A percentile compares a stretch with the other conserved stretches of the same genome.
phyloP scores from a whole-genome alignment of 1,140 invertebrate genomes.

The Papilio polytes region DNA sequence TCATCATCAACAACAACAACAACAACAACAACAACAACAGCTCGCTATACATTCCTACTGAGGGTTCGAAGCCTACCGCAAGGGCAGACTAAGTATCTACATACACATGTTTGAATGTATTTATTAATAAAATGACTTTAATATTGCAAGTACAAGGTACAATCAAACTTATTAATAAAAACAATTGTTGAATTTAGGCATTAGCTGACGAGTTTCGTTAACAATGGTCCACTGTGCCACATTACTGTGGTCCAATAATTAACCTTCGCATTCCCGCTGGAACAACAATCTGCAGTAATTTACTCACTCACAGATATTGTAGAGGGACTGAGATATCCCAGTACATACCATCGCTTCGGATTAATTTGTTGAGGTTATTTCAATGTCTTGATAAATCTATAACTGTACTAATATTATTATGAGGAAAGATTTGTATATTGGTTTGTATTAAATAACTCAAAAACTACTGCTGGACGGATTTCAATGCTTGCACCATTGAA shows the following conservation, averaged over 20 bases:
- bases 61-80: too few relatives aligned
- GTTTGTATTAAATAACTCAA: too few relatives aligned
- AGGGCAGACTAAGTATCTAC: too few relatives aligned
- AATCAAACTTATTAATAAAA: neutral
- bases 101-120: too few relatives aligned
- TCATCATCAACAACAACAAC: too few relatives aligned
- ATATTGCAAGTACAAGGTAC: neutral
- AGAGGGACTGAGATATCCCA: conserved; percentile 39
- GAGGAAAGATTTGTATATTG: too few relatives aligned
- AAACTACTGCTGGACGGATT: neutral
- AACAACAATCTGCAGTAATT: conserved; percentile 16
- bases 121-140: neutral
- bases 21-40: too few relatives aligned
- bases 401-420: too few relatives aligned
- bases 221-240: conserved; percentile 15
- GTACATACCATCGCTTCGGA: conserved; percentile 31
- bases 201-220: conserved; percentile 4
- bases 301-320: conserved; percentile 45
- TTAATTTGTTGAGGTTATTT: neutral
- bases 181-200: neutral
- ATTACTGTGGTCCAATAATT: conserved; percentile 26
- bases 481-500: too few relatives aligned
- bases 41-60: too few relatives aligned
- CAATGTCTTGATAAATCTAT: neutral
- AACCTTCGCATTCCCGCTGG: conserved; percentile 22